phyloP scores from a whole-genome alignment of 2,888 invertebrate genomes.

The Synanthedon tipuliformis region DNA sequence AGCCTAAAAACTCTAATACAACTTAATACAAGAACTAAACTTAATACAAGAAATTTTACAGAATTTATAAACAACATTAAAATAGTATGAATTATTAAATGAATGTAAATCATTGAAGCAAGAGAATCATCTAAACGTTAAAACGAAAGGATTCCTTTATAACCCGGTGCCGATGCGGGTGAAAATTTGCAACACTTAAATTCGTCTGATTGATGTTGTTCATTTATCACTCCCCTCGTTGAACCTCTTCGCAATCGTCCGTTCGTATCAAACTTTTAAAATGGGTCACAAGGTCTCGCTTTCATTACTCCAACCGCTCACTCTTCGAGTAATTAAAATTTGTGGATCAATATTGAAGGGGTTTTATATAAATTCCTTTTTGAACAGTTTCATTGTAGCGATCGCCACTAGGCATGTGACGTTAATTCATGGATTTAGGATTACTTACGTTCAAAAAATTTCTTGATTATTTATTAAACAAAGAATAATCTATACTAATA shows the following conservation, averaged over 20 bases:
- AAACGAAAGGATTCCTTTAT: conserved; percentile 38
- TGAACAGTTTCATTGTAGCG: background rate
- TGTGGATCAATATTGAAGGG: conserved; percentile 36
- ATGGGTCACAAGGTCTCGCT: conserved; percentile 63
- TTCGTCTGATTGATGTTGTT: conserved; percentile 64
- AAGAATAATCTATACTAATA: too few relatives aligned
- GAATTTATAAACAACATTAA: too few relatives aligned
- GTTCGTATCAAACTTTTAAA: conserved; percentile 60
- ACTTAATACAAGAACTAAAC: too few relatives aligned
- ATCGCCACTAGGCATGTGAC: too few relatives aligned
- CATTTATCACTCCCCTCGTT: conserved; percentile 68
- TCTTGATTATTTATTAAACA: too few relatives aligned
- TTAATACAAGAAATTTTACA: too few relatives aligned
- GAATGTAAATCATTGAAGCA: too few relatives aligned
- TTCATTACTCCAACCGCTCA: conserved; percentile 44
- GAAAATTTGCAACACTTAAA: conserved; percentile 66
- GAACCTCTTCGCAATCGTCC: conserved; percentile 9
- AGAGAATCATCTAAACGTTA: too few relatives aligned
- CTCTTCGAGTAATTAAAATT: conserved; percentile 60
- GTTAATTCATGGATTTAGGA: too few relatives aligned
- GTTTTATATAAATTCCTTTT: background rate
- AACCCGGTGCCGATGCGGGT: conserved; percentile 32
- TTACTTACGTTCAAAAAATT: too few relatives aligned
- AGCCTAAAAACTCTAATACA: too few relatives aligned
- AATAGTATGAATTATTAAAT: too few relatives aligned